Evolutionary conservation across 2,888 invertebrate genomes (phyloP).

Genomic region (Meiosimyza platycephala): DNA sequence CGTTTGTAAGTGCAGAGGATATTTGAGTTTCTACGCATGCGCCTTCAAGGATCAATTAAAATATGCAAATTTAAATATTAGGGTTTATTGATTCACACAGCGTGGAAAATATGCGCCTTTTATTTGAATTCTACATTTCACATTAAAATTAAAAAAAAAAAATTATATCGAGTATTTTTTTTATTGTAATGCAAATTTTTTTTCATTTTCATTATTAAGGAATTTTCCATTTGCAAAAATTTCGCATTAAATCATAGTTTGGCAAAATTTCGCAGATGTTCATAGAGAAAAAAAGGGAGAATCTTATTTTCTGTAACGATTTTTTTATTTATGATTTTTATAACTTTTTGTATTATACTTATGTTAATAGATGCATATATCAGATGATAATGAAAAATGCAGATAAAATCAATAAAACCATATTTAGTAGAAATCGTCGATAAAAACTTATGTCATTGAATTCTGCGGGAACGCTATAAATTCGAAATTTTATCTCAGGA

Average conservation of each 20-base stretch:
- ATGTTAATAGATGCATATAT: too few relatives aligned
- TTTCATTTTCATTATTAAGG: slow-evolving; percentile 51
- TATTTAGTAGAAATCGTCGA: too few relatives aligned
- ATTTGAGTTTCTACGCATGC: slow-evolving; percentile 44
- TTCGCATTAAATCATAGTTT: slow-evolving; percentile 21
- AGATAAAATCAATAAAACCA: too few relatives aligned
- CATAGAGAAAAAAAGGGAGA: slow-evolving; percentile 15
- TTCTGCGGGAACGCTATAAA: too few relatives aligned
- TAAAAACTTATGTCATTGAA: too few relatives aligned
- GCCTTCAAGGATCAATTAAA: slow-evolving; percentile 40
- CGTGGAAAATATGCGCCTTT: slow-evolving; percentile 37
- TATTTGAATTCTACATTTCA: slow-evolving; percentile 32
- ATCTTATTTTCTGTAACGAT: not conserved
- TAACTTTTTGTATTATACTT: too few relatives aligned
- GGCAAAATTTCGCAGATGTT: slow-evolving; percentile 28
- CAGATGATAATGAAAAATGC: too few relatives aligned
- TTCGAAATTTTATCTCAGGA: too few relatives aligned
- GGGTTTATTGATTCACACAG: slow-evolving; percentile 39
- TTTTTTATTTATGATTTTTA: slow-evolving; percentile 42
- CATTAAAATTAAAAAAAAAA: slow-evolving; percentile 26
- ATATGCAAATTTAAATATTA: slow-evolving; percentile 50
- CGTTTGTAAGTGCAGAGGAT: not conserved
- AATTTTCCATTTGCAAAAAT: slow-evolving; percentile 47
- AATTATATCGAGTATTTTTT: slow-evolving; percentile 44
- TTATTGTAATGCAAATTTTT: slow-evolving; percentile 63